These are phyloP conservation scores for Hyles euphorbiae DNA, from an alignment of 1,140 invertebrate species.

Conservation along the genomic window DNA sequence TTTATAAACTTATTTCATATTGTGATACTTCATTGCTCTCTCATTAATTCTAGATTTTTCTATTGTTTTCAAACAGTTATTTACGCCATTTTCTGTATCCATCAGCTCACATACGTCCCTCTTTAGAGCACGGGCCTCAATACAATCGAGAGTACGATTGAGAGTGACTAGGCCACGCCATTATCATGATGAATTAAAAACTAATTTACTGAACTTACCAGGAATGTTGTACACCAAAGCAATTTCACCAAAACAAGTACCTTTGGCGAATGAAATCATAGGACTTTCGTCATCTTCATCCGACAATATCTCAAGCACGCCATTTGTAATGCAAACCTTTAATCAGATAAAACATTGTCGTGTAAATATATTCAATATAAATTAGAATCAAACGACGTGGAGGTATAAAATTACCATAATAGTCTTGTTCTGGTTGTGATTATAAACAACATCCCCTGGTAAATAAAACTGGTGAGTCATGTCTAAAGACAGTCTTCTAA, in stretches of 20 bases:
- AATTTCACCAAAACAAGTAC: slow-evolving; percentile 69
- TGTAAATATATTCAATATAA: background rate
- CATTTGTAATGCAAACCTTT: slow-evolving; percentile 62
- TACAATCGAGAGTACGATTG: too few relatives aligned
- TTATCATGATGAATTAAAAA: slow-evolving; percentile 4
- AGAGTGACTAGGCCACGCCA: too few relatives aligned
- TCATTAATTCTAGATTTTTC: too few relatives aligned
- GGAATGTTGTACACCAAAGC: slow-evolving; percentile 59
- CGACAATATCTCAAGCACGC: slow-evolving; percentile 66
- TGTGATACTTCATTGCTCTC: too few relatives aligned
- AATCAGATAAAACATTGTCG: background rate
- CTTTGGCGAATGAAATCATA: slow-evolving; percentile 70
- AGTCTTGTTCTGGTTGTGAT: slow-evolving; percentile 66
- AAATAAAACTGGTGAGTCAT: slow-evolving; percentile 69
- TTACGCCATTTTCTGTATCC: too few relatives aligned
- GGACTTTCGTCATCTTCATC: slow-evolving; percentile 73
- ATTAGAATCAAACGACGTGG: background rate
- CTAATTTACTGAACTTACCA: slow-evolving; percentile 29
- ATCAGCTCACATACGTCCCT: too few relatives aligned
- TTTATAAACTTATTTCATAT: too few relatives aligned
- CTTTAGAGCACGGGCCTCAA: too few relatives aligned
- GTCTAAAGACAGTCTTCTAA: slow-evolving; percentile 61
- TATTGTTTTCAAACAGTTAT: too few relatives aligned
- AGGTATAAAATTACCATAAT: slow-evolving; percentile 49
- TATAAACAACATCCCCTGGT: slow-evolving; percentile 65